Percentiles rank a stretch among this genome's conserved stretches.
Conservation (phyloP, 2,888 invertebrate species). For the Nematopogon swammerdamellus region DNA sequence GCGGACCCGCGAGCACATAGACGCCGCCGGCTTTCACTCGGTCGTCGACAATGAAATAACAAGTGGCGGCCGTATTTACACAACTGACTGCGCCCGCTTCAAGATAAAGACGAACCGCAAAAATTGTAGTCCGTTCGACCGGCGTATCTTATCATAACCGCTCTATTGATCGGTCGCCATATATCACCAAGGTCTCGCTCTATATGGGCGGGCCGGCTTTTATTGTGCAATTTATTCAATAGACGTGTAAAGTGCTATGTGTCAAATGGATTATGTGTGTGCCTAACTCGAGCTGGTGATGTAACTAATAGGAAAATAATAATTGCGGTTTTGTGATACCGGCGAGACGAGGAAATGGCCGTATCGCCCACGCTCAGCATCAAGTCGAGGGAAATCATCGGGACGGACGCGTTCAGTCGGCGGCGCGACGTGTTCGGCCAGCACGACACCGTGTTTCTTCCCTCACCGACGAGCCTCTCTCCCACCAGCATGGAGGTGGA, state of each 20-base stretch:
- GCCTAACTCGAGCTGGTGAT: conserved; percentile 12
- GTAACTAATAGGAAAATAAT: conserved; percentile 44
- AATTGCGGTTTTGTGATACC: conserved; percentile 46
- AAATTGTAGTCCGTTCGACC: conserved; percentile 26
- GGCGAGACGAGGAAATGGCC: conserved; percentile 50
- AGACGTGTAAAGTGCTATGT: conserved; percentile 45
- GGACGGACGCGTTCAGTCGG: conserved; percentile 48
- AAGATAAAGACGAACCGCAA: conserved; percentile 46
- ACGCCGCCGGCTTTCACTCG: conserved; percentile 43
- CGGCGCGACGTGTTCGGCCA: conserved; percentile 50
- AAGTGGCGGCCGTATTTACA: conserved; percentile 46
- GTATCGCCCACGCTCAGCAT: conserved; percentile 47
- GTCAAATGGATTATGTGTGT: conserved; percentile 54
- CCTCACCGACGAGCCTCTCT: conserved; percentile 28
- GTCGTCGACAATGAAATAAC: conserved; percentile 43
- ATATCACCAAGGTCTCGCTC: conserved; percentile 47
- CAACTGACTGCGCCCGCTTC: conserved; percentile 48
- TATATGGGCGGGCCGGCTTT: conserved; percentile 45
- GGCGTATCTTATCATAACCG: conserved; percentile 47
- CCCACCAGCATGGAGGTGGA: conserved; percentile 31
- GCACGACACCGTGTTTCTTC: conserved; percentile 49
- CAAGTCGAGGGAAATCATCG: conserved; percentile 49
- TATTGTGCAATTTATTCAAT: conserved; percentile 47
- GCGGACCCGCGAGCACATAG: not conserved
- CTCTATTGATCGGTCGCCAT: conserved; percentile 51